Evolutionary conservation across 2,113 vertebrate genomes (phyloP).

Genomic region (Oreocharis arfaki): DNA sequence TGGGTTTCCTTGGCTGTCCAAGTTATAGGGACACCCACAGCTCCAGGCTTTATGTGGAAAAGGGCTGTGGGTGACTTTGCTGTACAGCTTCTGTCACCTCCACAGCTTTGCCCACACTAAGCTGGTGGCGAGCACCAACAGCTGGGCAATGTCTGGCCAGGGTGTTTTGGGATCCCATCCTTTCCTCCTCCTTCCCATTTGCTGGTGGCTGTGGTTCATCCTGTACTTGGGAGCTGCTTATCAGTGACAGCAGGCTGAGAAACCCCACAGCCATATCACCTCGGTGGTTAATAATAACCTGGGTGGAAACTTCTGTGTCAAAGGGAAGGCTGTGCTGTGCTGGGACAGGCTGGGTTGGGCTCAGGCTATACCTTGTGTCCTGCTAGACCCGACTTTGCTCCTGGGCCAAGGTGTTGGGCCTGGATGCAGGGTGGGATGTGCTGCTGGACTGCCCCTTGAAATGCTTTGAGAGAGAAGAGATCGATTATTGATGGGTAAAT

Average conservation of each 20-base stretch:
- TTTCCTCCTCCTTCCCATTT: background rate
- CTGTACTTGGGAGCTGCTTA: background rate
- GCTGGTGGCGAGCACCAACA: background rate
- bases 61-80: background rate
- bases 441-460: background rate
- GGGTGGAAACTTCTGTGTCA: background rate
- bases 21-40: background rate
- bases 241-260: background rate
- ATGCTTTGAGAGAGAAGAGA: background rate
- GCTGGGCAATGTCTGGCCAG: background rate
- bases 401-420: background rate
- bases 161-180: background rate
- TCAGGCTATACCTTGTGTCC: background rate
- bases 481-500: background rate
- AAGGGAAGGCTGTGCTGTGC: rapidly evolving
- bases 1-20: background rate
- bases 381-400: background rate
- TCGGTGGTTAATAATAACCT: background rate
- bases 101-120: background rate
- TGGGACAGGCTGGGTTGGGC: background rate
- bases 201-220: background rate
- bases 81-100: background rate
- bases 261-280: rapidly evolving
- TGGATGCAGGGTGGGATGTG: background rate
- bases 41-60: background rate